phyloP scores from a whole-genome alignment of 1,140 invertebrate species.

The Drosophila sucinea region DNA sequence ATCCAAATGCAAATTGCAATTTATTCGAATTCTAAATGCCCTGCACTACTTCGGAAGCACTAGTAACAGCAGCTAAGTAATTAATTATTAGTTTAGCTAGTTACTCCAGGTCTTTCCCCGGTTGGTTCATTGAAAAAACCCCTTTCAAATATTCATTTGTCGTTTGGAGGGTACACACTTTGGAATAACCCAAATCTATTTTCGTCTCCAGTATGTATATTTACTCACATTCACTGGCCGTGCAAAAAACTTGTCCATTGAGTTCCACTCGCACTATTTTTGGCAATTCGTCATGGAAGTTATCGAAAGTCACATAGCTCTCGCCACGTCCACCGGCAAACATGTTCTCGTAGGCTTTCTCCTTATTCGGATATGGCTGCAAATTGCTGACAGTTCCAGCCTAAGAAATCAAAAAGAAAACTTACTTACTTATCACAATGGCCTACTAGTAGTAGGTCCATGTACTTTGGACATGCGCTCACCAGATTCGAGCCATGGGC shows the following conservation, averaged over 20 bases:
- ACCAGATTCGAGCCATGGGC: constrained; percentile 34
- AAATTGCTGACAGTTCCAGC: constrained; percentile 40
- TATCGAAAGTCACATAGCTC: constrained; percentile 39
- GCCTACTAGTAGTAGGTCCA: too few species aligned
- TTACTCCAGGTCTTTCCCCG: not conserved
- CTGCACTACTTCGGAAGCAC: not conserved
- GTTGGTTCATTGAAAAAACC: too few species aligned
- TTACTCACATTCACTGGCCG: constrained; percentile 48
- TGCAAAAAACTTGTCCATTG: constrained; percentile 47
- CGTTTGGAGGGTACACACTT: too few species aligned
- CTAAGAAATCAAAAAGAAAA: constrained; percentile 11
- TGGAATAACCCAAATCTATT: too few species aligned
- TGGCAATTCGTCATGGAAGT: constrained; percentile 45
- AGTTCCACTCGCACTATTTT: constrained; percentile 42
- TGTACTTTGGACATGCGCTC: not conserved
- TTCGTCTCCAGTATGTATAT: too few species aligned
- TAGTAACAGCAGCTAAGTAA: not conserved
- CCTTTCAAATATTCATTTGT: too few species aligned
- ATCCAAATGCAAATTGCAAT: not conserved
- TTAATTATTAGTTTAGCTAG: not conserved
- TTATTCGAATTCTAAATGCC: not conserved
- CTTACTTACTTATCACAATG: too few species aligned
- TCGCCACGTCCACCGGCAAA: constrained; percentile 44
- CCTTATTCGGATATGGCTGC: constrained; percentile 44
- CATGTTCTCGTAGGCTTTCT: constrained; percentile 35